Evolutionary conservation across 2,888 invertebrate species (phyloP), one percentile per base, ranked within the genome.

Genomic region (Coecobrya sp.): DNA sequence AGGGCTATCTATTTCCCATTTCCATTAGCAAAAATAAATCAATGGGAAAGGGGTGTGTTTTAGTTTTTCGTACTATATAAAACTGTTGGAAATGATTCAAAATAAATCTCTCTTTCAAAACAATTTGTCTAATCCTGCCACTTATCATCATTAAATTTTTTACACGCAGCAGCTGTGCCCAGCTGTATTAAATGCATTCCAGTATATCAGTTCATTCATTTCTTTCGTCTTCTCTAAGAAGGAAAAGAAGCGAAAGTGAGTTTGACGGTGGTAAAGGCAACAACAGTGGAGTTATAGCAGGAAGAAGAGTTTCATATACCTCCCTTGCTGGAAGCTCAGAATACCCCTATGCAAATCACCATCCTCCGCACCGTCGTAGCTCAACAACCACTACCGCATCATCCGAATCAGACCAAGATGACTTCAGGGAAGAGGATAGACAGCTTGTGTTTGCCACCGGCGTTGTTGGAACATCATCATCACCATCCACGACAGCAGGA

Each of bases 121-220:
- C 86, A 19, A 25, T 27, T 59, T 59, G 3, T 59, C 59, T 22
- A 19, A 30, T 68, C 16, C n/a, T 7, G 1, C 5, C 27, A 19
- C 25, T 22, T 68, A 49, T 49, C 3, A 49, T 1, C 1, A 49
- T 49, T 49, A 49, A 13, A 13, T 4, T 49, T 49, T 49, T 68
- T 1, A 19, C n/a, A 16, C 5, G 49, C 16, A 82, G 88, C 88
- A 92, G 88, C 92, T 92, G 92, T 85, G 84, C 36, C 88, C 85
- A 85, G 88, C 85, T 88, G 88, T 88, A 92, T 92, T 92, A 92
- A 91, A 93, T 93, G 93, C 93, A 93, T 93, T 76, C 93, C 73
- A 93, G 93, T 81, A 92, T 92, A 45, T 93, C 93, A 76, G 93
- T 92, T 81, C 93, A 93, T 70, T 93, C 93, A 86, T 93, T 93